Percentiles rank a stretch among this genome's conserved stretches.
Evolutionary conservation across 2,113 vertebrate species (phyloP).

Genomic region (Lipotes vexillifer): DNA sequence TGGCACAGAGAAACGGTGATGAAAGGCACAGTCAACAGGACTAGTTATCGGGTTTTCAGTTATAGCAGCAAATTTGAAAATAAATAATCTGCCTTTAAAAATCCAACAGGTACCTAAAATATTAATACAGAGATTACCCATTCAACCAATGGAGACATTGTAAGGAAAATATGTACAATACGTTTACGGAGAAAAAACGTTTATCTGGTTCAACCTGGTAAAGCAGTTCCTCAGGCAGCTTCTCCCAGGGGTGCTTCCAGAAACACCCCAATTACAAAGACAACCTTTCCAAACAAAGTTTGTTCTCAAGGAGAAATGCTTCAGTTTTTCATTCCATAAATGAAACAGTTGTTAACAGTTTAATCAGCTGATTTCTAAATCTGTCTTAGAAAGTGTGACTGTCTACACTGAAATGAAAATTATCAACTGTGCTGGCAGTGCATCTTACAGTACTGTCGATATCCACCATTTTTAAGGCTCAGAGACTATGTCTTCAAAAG

Average conservation of each 20-base stretch:
- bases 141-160: background rate
- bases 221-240: conserved; percentile 15
- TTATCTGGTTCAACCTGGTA: conserved; percentile 18
- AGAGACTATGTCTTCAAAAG: conserved; percentile 45
- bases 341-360: conserved; percentile 43
- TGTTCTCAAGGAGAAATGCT: background rate
- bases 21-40: conserved; percentile 93
- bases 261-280: background rate
- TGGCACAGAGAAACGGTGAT: conserved; percentile 85
- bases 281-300: background rate
- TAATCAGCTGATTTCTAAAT: conserved; percentile 49
- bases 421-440: conserved; percentile 71
- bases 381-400: conserved; percentile 61
- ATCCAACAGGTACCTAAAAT: conserved; percentile 43
- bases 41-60: conserved; percentile 75
- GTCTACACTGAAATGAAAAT: conserved; percentile 60
- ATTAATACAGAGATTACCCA: conserved; percentile 25
- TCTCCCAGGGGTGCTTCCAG: background rate
- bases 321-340: conserved; percentile 40
- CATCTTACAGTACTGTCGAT: conserved; percentile 69
- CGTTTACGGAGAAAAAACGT: background rate
- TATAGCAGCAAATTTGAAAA: conserved; percentile 81
- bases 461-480: conserved; percentile 75
- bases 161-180: conserved; percentile 35
- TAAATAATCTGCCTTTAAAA: conserved; percentile 64